These are phyloP conservation scores for Latrodectus hesperus DNA, from an alignment of 2,888 invertebrate species.

Conservation along the genomic window DNA sequence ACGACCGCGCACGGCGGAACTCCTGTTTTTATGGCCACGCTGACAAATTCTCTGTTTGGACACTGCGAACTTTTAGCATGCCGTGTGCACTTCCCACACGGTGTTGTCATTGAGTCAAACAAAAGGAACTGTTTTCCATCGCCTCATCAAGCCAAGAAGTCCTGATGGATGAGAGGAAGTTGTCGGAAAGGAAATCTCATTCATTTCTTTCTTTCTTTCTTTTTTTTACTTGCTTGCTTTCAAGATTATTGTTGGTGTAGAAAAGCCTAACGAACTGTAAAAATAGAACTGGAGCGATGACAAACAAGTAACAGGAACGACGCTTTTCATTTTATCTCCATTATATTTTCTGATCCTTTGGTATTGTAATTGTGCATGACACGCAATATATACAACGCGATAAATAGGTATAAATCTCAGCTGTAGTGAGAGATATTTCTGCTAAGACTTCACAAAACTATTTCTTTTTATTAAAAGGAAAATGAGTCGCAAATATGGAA, in stretches of 20 bases:
- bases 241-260: not conserved
- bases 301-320: not conserved
- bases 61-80: not conserved
- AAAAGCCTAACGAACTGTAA: not conserved
- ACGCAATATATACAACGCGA: no score
- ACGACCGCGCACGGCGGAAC: not conserved
- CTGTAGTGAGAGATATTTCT: no score
- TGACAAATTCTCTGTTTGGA: constrained; percentile 2
- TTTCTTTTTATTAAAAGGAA: no score
- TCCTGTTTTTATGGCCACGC: not conserved
- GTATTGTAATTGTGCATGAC: no score
- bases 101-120: not conserved
- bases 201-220: not conserved
- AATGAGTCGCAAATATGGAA: no score
- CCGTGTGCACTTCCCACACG: not conserved
- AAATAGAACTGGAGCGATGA: constrained; percentile 11
- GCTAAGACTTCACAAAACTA: no score
- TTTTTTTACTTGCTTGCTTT: not conserved
- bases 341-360: no score
- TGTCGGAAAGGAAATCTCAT: not conserved
- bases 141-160: not conserved
- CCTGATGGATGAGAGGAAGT: constrained; percentile 1
- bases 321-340: not conserved
- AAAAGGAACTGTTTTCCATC: constrained; percentile 5
- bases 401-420: no score